Percentiles rank a stretch among this genome's conserved stretches.
Evolutionary conservation across 2,113 vertebrate genomes (phyloP).

Genomic region (Abramis brama): DNA sequence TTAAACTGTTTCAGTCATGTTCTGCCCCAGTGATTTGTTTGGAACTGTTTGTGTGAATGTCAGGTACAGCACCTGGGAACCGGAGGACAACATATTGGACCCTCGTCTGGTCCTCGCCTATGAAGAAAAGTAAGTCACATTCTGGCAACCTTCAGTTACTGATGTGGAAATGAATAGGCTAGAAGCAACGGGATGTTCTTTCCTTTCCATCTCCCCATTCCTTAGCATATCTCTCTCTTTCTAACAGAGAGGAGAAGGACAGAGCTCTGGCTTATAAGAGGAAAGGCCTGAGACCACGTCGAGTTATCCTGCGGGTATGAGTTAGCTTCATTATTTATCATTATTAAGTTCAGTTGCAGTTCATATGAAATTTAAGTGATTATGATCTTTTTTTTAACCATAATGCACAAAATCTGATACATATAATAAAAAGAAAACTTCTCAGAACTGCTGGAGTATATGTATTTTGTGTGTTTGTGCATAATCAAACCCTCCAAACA

Average conservation of each 20-base stretch:
- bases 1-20: not conserved
- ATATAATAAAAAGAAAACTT: not conserved
- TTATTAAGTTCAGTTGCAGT: not conserved
- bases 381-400: not conserved
- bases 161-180: not conserved
- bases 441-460: not conserved
- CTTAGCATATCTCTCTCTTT: constrained; percentile 40
- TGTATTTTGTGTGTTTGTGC: not conserved
- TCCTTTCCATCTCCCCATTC: not conserved
- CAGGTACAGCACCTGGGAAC: constrained; percentile 99
- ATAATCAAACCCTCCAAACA: constrained; percentile 57
- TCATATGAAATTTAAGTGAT: not conserved
- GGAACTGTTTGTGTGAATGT: constrained; percentile 51
- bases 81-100: constrained; percentile 97
- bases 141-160: not conserved
- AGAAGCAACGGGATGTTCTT: not conserved
- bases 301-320: constrained; percentile 90
- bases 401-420: constrained; percentile 14
- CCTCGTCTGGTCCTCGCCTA: constrained; percentile 96
- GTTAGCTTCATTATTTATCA: not conserved
- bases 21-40: not conserved
- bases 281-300: constrained; percentile 94
- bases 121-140: constrained; percentile 91
- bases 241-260: constrained; percentile 88
- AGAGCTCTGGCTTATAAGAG: constrained; percentile 92